These are phyloP conservation scores for Aspidoscelis tigris DNA, from an alignment of 2,113 vertebrate genomes.

Conservation along the genomic window DNA sequence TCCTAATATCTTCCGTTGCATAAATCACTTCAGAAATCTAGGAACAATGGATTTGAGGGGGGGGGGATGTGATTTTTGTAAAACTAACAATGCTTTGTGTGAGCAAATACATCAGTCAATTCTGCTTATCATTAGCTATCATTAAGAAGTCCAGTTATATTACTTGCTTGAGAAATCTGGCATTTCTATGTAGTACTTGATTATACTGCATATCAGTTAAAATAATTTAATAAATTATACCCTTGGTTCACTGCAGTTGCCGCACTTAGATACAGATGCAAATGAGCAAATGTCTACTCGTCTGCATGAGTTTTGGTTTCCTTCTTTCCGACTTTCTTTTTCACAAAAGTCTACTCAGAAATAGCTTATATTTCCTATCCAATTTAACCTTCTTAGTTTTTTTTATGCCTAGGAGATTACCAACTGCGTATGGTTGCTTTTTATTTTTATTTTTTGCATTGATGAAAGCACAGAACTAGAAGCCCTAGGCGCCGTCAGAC, in stretches of 20 bases:
- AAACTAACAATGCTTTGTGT: no score
- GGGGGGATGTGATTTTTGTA: no score
- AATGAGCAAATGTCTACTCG: background rate
- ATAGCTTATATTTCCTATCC: background rate
- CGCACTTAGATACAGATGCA: background rate
- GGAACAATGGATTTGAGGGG: no score
- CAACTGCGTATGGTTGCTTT: background rate
- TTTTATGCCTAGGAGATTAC: constrained; percentile 7
- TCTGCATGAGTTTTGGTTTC: background rate
- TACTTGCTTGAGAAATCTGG: background rate
- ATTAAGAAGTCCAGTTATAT: background rate
- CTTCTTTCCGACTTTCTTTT: background rate
- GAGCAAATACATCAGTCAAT: no score
- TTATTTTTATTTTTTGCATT: constrained; percentile 4
- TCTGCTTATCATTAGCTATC: background rate
- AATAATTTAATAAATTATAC: background rate
- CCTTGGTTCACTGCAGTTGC: background rate
- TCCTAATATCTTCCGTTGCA: no score
- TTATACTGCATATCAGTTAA: background rate
- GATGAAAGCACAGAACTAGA: constrained; percentile 3
- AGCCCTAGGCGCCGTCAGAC: constrained; percentile 15
- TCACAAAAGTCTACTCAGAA: background rate
- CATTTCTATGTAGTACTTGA: background rate
- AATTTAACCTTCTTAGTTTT: background rate
- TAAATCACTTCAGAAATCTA: no score